A percentile compares a stretch with the other conserved stretches of the same genome.
Conservation (phyloP, 2,888 invertebrate species). For the Agelastica alni region DNA sequence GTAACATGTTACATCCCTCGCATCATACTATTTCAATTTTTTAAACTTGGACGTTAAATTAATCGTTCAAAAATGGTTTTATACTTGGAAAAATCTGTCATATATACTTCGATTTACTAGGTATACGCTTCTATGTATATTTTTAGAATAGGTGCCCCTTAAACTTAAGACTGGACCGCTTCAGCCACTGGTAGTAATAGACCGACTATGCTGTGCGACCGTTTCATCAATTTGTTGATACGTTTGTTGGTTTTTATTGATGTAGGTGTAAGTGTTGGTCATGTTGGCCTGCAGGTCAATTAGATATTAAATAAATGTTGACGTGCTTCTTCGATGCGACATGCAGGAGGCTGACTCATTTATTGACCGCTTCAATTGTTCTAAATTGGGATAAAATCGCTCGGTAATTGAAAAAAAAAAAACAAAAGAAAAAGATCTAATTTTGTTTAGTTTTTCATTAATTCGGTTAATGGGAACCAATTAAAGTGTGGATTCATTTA, state of each 20-base stretch:
- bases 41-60: no score
- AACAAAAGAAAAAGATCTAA: no score
- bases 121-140: no score
- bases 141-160: no score
- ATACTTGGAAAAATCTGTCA: no score
- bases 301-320: conserved; percentile 53
- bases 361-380: conserved; percentile 34
- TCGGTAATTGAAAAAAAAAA: conserved; percentile 8
- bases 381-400: conserved; percentile 24
- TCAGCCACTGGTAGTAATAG: conserved; percentile 13
- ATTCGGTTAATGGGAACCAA: no score
- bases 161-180: no score
- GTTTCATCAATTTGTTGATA: conserved; percentile 28
- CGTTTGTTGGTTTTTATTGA: conserved; percentile 37
- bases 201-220: conserved; percentile 10
- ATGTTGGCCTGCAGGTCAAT: conserved; percentile 58
- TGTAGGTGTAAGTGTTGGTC: conserved; percentile 53
- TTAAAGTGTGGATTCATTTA: no score
- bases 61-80: no score
- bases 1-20: no score
- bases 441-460: not conserved
- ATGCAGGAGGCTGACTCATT: conserved; percentile 38
- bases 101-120: no score
- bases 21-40: no score
- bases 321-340: conserved; percentile 47